Conservation (phyloP, 1,140 invertebrate genomes). For the Bursaphelenchus mucronatus region DNA sequence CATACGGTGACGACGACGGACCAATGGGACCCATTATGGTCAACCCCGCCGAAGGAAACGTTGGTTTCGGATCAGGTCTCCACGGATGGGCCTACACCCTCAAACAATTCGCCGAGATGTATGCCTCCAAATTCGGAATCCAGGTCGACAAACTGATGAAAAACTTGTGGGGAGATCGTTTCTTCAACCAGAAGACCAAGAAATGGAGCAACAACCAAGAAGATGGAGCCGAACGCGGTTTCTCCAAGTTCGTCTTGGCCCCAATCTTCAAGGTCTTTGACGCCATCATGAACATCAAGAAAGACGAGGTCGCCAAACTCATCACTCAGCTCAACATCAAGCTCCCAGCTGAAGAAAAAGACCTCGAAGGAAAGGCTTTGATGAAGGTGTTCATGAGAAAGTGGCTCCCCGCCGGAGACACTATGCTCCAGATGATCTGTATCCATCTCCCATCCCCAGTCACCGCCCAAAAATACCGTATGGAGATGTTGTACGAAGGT, state of each 20-base stretch:
- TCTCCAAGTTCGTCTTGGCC: constrained; percentile 95
- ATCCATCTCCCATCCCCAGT: constrained; percentile 98
- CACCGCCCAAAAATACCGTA: constrained; percentile 95
- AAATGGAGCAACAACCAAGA: constrained; percentile 92
- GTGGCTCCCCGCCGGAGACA: constrained; percentile 98
- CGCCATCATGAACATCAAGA: constrained; percentile 94
- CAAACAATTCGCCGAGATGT: constrained; percentile 99
- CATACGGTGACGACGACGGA: constrained; percentile 89
- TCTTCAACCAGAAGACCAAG: constrained; percentile 93
- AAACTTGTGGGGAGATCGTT: constrained; percentile 85
- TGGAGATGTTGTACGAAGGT: constrained; percentile 98
- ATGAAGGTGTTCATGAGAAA: constrained; percentile 85
- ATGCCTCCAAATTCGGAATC: constrained; percentile 96
- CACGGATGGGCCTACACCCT: constrained; percentile 99
- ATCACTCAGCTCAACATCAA: constrained; percentile 84
- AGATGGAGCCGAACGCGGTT: constrained; percentile 82
- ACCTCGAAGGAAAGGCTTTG: constrained; percentile 72
- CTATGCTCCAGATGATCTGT: constrained; percentile 97
- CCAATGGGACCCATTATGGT: constrained; percentile 98
- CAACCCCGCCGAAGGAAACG: constrained; percentile 92
- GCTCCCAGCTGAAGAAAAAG: constrained; percentile 86
- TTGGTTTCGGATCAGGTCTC: constrained; percentile 95
- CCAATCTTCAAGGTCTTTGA: constrained; percentile 98
- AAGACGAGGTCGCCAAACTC: constrained; percentile 82
- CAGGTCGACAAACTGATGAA: constrained; percentile 94